These are phyloP conservation scores for Cladorhizidae sp. DNA, from an alignment of 37 sponge, comb jelly and placozoan species.

Conservation along the genomic window DNA sequence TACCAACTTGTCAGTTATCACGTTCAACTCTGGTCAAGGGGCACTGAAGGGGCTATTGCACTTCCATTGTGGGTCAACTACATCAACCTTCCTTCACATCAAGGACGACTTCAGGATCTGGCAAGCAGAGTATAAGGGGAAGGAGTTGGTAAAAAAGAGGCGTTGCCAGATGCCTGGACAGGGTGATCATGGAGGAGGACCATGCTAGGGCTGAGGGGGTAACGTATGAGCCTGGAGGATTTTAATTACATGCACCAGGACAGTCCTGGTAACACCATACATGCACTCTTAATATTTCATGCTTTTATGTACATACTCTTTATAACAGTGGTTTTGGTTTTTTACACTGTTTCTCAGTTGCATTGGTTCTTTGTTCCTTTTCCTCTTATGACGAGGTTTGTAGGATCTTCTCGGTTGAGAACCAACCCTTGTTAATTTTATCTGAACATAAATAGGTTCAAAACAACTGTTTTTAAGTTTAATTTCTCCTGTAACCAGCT, in stretches of 20 bases:
- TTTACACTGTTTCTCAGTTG: neutral
- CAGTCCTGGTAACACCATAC: too few relatives aligned
- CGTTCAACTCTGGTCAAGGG: conserved; percentile 14
- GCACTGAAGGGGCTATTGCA: neutral
- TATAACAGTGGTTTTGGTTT: neutral
- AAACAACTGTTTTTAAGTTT: neutral
- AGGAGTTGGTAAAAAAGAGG: conserved; percentile 11
- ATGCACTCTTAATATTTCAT: neutral
- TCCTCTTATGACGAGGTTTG: too few relatives aligned
- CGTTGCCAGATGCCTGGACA: neutral
- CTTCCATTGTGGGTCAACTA: neutral
- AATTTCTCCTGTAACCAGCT: neutral
- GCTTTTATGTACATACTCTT: too few relatives aligned
- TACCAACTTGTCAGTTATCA: neutral
- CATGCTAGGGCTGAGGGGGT: neutral
- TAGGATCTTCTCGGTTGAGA: too few relatives aligned
- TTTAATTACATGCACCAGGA: too few relatives aligned
- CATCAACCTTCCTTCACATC: neutral
- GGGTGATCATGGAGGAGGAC: neutral
- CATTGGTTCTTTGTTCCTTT: too few relatives aligned
- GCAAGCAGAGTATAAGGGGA: neutral
- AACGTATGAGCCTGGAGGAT: too few relatives aligned
- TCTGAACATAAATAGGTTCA: too few relatives aligned
- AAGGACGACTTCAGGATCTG: neutral
- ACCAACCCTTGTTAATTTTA: too few relatives aligned